Evolutionary conservation across 2,888 invertebrate species (phyloP), one percentile per base, ranked within the genome.

Genomic region (Abrostola triplasia): DNA sequence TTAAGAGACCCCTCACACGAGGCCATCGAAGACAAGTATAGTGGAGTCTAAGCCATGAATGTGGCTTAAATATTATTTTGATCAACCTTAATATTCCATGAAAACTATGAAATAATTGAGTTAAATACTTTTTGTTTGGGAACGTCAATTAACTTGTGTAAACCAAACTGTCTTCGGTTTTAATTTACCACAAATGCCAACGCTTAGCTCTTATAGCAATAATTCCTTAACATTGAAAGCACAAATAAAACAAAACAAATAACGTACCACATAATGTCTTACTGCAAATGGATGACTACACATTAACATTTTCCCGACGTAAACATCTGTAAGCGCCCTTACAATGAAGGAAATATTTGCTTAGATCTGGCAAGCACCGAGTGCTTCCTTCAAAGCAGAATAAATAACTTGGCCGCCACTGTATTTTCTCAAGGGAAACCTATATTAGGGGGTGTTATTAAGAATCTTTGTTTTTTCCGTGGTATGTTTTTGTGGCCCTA

Each of bases 261-360:
- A 24, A 1, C 24, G 24, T 24, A 4, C 24, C 24, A 24, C 24
- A 24, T 24, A 24, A 24, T 24, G 24, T 24, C 24, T 24, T 24
- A 24, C 44, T 24, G 9, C 44, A 47, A 8, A 47, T 10, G 8
- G 9, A 47, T 47, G 24, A 9, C 44, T 13, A 9, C 44, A 13
- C n/a, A 13, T 47, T 47, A 24, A 47, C 24, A 24, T 70, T 56
- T 60, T 48, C 12, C 76, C 53, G 37, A 40, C 71, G 49, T 11
- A 9, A 37, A 9, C 49, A 57, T 70, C 63, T 69, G 58, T 64
- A 67, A 68, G 63, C 50, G n/a, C 53, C 65, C 59, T 73, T 62
- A 79, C 61, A 70, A 61, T 63, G 50, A 58, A 59, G 68, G 65
- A 77, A 82, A 83, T 86, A 84, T 88, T 85, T 88, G 83, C 80